Conservation (phyloP, 2,113 vertebrate genomes). For the Rallus limicola region DNA sequence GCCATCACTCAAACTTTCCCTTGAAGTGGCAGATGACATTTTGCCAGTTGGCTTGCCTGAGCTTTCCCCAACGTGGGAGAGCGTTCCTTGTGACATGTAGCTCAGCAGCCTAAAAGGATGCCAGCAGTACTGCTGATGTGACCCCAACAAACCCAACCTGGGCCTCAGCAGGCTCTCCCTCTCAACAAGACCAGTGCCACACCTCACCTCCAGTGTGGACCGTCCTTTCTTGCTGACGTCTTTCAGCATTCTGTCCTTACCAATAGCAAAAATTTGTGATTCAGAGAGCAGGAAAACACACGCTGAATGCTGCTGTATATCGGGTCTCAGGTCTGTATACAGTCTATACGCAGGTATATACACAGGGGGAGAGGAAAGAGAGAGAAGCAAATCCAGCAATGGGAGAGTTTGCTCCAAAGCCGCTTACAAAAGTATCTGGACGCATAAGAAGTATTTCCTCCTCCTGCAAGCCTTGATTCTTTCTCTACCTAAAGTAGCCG, state of each 20-base stretch:
- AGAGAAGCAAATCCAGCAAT: not conserved
- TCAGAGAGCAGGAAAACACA: not conserved
- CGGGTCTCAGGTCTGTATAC: not conserved
- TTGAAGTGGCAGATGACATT: not conserved
- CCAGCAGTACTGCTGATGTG: not conserved
- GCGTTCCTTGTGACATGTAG: rapidly evolving
- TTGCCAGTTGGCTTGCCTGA: not conserved
- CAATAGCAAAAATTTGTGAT: not conserved
- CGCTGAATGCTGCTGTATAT: not conserved
- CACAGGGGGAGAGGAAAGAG: not conserved
- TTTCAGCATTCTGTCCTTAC: not conserved
- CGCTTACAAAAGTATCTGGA: not conserved
- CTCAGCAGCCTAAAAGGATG: not conserved
- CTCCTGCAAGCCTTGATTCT: not conserved
- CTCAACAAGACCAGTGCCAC: rapidly evolving
- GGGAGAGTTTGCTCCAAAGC: not conserved
- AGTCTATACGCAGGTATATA: not conserved
- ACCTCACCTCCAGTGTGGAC: not conserved
- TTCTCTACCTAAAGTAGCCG: not conserved
- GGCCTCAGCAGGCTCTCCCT: not conserved
- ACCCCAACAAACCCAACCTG: not conserved
- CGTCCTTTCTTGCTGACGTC: not conserved
- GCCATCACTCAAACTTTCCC: not conserved
- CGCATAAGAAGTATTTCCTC: not conserved
- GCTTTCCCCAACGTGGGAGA: not conserved